Evolutionary conservation across 2,113 vertebrate species (phyloP).

Genomic region (Malaclemys terrapin): DNA sequence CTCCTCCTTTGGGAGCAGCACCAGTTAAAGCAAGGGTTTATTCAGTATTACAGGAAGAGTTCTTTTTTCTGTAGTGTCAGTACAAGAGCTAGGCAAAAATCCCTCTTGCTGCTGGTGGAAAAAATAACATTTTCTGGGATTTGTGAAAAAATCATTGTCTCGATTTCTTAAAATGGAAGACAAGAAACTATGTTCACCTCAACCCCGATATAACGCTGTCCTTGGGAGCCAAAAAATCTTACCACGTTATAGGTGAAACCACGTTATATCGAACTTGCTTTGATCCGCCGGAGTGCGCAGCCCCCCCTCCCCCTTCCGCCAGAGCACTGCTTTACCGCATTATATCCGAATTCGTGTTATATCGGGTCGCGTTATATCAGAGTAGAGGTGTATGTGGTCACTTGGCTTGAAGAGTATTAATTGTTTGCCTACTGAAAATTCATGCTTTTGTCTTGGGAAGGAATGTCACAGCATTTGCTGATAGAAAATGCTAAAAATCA

Average conservation of each 20-base stretch:
- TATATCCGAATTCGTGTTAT: too few species aligned
- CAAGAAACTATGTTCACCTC: not conserved
- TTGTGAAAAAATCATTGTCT: not conserved
- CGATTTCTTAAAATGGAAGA: not conserved
- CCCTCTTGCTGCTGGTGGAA: constrained; percentile 14
- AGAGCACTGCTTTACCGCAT: too few species aligned
- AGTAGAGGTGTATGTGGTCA: not conserved
- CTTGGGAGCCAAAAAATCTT: too few species aligned
- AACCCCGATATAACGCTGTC: too few species aligned
- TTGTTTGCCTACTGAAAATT: constrained; percentile 23
- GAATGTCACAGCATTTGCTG: not conserved
- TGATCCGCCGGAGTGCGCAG: too few species aligned
- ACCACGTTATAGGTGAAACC: too few species aligned
- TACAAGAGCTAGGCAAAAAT: not conserved
- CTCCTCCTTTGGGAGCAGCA: not conserved
- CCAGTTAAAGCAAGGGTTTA: constrained; percentile 8
- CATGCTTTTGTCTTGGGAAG: not conserved
- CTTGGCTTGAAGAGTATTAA: not conserved
- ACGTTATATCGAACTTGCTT: too few species aligned
- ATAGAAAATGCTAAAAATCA: not conserved
- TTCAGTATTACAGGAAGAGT: not conserved
- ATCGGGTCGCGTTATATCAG: too few species aligned
- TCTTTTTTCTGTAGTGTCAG: not conserved
- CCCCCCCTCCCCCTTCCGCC: too few species aligned
- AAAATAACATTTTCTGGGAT: not conserved